Conservation (phyloP, 2,113 vertebrate species). For the Triplophysa tibetana region DNA sequence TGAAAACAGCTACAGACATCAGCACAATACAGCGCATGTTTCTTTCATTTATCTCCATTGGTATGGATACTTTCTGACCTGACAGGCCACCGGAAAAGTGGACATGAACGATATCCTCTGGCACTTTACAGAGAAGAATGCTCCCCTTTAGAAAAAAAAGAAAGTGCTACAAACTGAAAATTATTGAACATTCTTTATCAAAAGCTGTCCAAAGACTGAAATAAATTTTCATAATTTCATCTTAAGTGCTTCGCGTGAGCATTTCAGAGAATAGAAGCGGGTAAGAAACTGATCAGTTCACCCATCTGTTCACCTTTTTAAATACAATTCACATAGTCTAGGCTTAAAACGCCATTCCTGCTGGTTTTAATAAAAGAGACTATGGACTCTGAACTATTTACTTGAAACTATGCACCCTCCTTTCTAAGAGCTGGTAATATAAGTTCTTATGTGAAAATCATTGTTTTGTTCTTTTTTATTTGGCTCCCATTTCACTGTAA, state of each 20-base stretch:
- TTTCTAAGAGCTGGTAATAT: conserved; percentile 1
- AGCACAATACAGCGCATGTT: conserved; percentile 17
- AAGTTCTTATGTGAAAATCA: conserved; percentile 12
- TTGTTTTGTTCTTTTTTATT: conserved; percentile 33
- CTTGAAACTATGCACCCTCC: not conserved
- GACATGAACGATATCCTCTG: conserved; percentile 23
- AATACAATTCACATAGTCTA: not conserved
- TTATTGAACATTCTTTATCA: conserved; percentile 23
- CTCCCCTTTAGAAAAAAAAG: conserved; percentile 17
- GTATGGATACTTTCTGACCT: conserved; percentile 22
- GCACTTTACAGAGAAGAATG: conserved; percentile 22
- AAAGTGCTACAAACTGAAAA: conserved; percentile 22
- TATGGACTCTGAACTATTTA: not conserved
- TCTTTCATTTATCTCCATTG: not conserved
- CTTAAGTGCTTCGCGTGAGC: conserved; percentile 51
- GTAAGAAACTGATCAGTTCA: conserved; percentile 36
- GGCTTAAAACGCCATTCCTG: not conserved
- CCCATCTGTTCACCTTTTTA: not conserved
- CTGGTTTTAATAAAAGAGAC: not conserved
- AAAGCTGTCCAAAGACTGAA: conserved; percentile 51
- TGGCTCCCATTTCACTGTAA: conserved; percentile 44
- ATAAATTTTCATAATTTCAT: conserved; percentile 65
- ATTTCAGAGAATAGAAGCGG: conserved; percentile 30
- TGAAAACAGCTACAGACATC: not conserved
- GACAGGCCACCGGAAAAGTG: conserved; percentile 12